Base-by-base conservation (phyloP, 1,140 invertebrate species). In the Zaprionus inermis region DNA sequence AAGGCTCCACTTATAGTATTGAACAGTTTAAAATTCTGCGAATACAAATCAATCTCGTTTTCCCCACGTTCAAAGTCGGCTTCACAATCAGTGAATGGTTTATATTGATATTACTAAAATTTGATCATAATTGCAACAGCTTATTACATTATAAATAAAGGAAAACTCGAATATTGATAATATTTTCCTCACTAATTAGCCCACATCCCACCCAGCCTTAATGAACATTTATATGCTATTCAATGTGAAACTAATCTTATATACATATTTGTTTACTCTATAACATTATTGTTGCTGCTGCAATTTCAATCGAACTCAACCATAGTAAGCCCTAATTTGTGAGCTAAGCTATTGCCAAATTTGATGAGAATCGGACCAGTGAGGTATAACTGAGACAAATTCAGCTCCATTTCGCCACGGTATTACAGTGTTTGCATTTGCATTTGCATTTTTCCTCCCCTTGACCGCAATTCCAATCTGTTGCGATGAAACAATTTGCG, bases 401-500 rank as follows among this genome's bases (percentile, higher is more conserved):
- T 16, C 20, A 11, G 16, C 10, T 10, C 44, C 18, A 22, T 49
- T 49, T 49, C 44, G 44, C 10, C 12, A 22, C 18, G 16, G 44
- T 49, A 12, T 49, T 49, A 22, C 10, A 5, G 38, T 44, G 38
- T 44, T 22, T 49, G 9, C 44, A 49, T 49, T 54, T 54, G 12
- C 51, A 54, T 32, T 30, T 14, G 20, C 52, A 28, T 1, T 14
- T 0, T 34, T 22, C 3, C 4, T 9, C 30, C 34, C n/a, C 14
- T 22, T 54, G 55, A 55, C 46, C 70, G 55, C 51, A 60, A 69
- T 61, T 68, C n/a, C 38, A 44, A 44, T 44, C 38, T 44, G n/a
- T 16, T 14, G 16, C 16, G 68, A 82, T 78, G 79, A 75, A 70
- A 64, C 58, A 72, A 66, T 81, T 64, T 64, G 36, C 2, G 38